phyloP scores from a whole-genome alignment of 2,113 vertebrate genomes.

The Argyrosomus japonicus region DNA sequence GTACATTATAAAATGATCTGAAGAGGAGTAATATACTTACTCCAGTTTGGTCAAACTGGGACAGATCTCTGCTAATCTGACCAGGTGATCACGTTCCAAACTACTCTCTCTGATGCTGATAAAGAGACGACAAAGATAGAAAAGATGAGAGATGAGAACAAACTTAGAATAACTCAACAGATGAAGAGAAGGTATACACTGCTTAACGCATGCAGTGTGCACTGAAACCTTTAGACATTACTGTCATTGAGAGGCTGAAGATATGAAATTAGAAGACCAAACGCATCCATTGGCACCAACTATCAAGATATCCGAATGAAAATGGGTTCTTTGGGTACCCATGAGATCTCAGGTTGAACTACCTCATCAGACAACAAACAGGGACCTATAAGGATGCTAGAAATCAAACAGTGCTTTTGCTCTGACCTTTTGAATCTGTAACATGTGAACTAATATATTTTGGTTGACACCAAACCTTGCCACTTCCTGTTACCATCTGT shows the following conservation, averaged over 20 bases:
- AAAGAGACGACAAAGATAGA: not conserved
- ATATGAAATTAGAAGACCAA: no score
- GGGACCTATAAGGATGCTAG: not conserved
- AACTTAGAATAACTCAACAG: not conserved
- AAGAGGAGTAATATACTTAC: constrained; percentile 83
- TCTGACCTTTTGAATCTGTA: no score
- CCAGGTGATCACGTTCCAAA: constrained; percentile 79
- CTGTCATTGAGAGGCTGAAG: no score
- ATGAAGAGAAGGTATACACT: not conserved
- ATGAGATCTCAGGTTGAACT: not conserved
- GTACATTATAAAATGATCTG: not conserved
- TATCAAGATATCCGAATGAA: no score
- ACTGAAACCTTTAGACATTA: no score
- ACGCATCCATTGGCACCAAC: no score
- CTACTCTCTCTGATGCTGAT: constrained; percentile 83
- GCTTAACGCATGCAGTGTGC: not conserved
- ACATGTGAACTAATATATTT: no score
- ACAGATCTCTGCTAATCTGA: constrained; percentile 79
- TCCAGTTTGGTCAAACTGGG: constrained; percentile 75
- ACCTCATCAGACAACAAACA: not conserved
- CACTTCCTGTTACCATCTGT: not conserved
- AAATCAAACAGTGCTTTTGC: no score
- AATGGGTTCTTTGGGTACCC: no score
- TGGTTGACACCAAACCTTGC: not conserved
- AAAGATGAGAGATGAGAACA: not conserved